Evolutionary conservation across 2,888 invertebrate species (phyloP).

Genomic region (Agriopis leucophaearia): DNA sequence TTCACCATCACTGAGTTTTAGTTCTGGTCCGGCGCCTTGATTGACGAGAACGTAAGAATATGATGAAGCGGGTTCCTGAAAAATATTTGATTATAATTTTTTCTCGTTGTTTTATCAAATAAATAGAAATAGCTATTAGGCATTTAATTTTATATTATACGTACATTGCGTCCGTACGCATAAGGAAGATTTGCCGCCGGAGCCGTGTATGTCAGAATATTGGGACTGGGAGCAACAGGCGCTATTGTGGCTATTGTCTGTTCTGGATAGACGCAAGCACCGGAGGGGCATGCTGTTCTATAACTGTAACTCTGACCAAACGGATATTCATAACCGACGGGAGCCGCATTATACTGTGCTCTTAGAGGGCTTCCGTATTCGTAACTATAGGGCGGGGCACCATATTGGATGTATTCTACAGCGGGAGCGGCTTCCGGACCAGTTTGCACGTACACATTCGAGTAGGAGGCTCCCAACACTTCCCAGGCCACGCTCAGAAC

Average conservation of each 20-base stretch:
- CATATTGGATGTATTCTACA: constrained; percentile 65
- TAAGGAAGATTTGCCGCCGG: constrained; percentile 63
- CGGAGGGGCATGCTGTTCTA: constrained; percentile 58
- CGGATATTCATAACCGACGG: constrained; percentile 57
- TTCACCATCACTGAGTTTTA: constrained; percentile 82
- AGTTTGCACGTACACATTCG: constrained; percentile 73
- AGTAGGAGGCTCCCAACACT: constrained; percentile 63
- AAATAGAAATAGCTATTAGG: no score
- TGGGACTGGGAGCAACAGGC: constrained; percentile 56
- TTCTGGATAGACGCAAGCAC: constrained; percentile 59
- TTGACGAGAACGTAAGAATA: constrained; percentile 86
- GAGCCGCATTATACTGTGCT: constrained; percentile 61
- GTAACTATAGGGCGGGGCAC: constrained; percentile 58
- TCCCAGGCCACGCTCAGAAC: constrained; percentile 53
- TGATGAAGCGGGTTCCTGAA: constrained; percentile 65
- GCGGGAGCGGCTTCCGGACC: constrained; percentile 53
- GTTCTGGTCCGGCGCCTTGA: constrained; percentile 82
- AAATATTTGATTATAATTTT: neutral
- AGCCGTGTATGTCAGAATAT: constrained; percentile 64
- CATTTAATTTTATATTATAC: constrained; percentile 14
- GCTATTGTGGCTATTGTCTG: constrained; percentile 55
- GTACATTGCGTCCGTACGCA: constrained; percentile 46
- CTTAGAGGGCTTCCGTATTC: constrained; percentile 55
- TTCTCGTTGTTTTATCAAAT: neutral
- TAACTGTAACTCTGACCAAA: constrained; percentile 61